Percentiles rank a stretch among this genome's conserved stretches.
Evolutionary conservation across 2,113 vertebrate species (phyloP).

Genomic region (Mirounga angustirostris): DNA sequence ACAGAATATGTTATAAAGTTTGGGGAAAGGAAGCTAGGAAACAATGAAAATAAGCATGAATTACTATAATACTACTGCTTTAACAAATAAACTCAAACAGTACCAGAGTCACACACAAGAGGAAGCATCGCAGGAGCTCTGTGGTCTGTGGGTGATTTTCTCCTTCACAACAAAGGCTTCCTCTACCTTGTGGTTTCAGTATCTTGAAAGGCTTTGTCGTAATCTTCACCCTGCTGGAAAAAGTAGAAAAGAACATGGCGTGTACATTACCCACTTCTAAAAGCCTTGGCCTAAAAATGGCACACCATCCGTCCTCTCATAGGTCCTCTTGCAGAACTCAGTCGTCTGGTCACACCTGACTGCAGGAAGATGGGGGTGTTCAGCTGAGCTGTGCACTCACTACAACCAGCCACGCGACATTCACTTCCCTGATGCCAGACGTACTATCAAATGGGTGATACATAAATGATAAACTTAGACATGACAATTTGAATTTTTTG

Average conservation of each 20-base stretch:
- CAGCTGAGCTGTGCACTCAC: accelerated
- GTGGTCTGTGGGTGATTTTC: background rate
- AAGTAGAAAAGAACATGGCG: background rate
- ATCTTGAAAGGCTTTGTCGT: background rate
- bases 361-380: background rate
- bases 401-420: background rate
- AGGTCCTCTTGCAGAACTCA: background rate
- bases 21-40: background rate
- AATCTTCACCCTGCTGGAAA: background rate
- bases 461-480: background rate
- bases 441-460: background rate
- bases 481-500: background rate
- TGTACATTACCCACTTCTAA: background rate
- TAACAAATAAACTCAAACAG: background rate
- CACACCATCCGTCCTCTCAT: background rate
- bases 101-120: background rate
- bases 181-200: background rate
- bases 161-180: background rate
- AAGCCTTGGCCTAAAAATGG: background rate
- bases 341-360: background rate
- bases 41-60: background rate
- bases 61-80: background rate
- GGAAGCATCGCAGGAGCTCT: background rate
- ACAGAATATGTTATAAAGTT: background rate
- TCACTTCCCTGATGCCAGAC: background rate